Evolutionary conservation across 2,113 vertebrate genomes (phyloP).

Genomic region (Antennarius striatus): DNA sequence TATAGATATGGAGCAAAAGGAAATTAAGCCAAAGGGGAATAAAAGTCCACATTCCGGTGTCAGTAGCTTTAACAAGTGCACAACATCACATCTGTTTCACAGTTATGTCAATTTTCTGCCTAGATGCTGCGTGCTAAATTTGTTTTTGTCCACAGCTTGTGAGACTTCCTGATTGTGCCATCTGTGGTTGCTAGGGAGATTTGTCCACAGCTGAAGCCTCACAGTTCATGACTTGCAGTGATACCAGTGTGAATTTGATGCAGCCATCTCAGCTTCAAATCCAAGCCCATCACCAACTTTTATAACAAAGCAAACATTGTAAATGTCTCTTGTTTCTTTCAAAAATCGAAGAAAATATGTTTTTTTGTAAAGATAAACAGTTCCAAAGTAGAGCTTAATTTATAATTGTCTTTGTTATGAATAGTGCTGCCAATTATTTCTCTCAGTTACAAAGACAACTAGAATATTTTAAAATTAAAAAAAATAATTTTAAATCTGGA

Average conservation of each 20-base stretch:
- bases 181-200: slow-evolving; percentile 57
- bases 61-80: neutral
- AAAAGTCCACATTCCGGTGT: neutral
- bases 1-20: neutral
- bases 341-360: neutral
- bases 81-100: slow-evolving; percentile 14
- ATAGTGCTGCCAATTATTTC: too few relatives aligned
- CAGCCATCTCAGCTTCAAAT: slow-evolving; percentile 43
- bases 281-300: slow-evolving; percentile 26
- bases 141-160: slow-evolving; percentile 47
- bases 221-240: slow-evolving; percentile 46
- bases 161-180: slow-evolving; percentile 36
- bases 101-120: slow-evolving; percentile 9
- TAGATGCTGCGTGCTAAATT: slow-evolving; percentile 28
- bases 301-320: slow-evolving; percentile 10
- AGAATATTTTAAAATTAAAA: too few relatives aligned
- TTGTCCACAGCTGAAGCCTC: slow-evolving; percentile 52
- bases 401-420: too few relatives aligned
- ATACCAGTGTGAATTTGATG: slow-evolving; percentile 53
- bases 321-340: slow-evolving; percentile 3
- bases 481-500: too few relatives aligned
- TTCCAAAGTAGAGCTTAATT: too few relatives aligned
- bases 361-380: too few relatives aligned
- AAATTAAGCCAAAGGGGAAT: neutral
- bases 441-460: too few relatives aligned